Percentiles rank a stretch among this genome's conserved stretches.
These are phyloP conservation scores for Synchiropus splendidus DNA, from an alignment of 2,113 vertebrate genomes.

Conservation along the genomic window DNA sequence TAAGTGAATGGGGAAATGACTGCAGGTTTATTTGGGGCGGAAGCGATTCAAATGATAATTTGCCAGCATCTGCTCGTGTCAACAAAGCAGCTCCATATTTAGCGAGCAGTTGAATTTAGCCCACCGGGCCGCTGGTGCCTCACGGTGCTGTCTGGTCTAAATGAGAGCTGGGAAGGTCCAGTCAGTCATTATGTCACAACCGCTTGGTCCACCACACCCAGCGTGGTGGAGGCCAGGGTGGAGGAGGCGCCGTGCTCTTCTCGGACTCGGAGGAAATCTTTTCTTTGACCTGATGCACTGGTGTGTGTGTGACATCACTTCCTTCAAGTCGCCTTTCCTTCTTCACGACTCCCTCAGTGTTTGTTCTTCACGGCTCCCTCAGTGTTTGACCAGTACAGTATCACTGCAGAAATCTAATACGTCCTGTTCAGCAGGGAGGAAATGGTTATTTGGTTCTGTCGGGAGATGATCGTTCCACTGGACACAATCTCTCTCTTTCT, in stretches of 20 bases:
- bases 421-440: conserved; percentile 51
- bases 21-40: too few species aligned
- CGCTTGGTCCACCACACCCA: conserved; percentile 67
- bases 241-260: conserved; percentile 12
- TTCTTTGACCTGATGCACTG: too few species aligned
- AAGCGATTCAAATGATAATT: too few species aligned
- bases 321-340: too few species aligned
- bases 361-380: too few species aligned
- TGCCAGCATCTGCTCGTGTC: too few species aligned
- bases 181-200: conserved; percentile 57
- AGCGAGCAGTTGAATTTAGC: conserved; percentile 6
- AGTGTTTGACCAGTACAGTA: too few species aligned
- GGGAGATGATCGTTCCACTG: too few species aligned
- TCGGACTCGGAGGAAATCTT: too few species aligned
- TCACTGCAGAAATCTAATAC: conserved; percentile 19
- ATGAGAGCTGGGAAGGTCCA: conserved; percentile 46
- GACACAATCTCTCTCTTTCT: conserved; percentile 24
- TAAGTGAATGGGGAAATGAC: too few species aligned
- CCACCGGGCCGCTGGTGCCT: conserved; percentile 34
- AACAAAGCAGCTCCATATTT: conserved; percentile 7
- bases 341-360: too few species aligned
- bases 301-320: too few species aligned
- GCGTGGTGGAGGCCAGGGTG: conserved; percentile 26
- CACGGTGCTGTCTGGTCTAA: conserved; percentile 44
- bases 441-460: conserved; percentile 53